Evolutionary conservation across 2,888 invertebrate species (phyloP), one percentile per base, ranked within the genome.

Genomic region (Caenorhabditis sulstoni): DNA sequence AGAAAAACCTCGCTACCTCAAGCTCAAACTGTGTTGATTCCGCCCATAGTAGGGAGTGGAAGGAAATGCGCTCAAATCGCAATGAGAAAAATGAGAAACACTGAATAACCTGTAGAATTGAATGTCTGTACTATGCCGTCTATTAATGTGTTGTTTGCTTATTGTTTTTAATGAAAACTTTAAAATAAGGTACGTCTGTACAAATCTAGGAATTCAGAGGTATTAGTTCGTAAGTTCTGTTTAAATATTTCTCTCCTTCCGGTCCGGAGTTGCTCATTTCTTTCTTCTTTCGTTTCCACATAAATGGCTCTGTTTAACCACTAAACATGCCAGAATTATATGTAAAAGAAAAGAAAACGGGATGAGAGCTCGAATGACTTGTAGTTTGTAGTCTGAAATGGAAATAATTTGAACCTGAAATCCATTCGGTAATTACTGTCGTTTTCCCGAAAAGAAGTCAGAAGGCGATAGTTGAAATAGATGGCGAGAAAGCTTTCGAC

Each of bases 371-470:
- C 52, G 52, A 29, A 52, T 52, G 11, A 52, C 29, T 11, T 52
- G 29, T 18, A 52, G 23, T 14, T 52, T 52, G 52, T 29, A 23
- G 29, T n/a, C 52, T 52, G n/a, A 47, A 47, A 41, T 11, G 29
- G 11, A 11, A 41, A 11, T 41, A 3, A 41, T 41, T 41, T 41
- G 41, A 41, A 41, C 11, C 2, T 8, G 11, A 3, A 41, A 11
- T 4, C 14, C 7, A 29, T n/a, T n/a, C n/a, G n/a, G n/a, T n/a
- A 11, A 14, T 52, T 52, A 29, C 52, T 23, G 16, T 52, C 52
- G 5, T 22, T 22, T 1, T 52, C 29, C 1, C n/a, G 29, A 8
- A 52, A 52, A 8, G 22, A 9, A 8, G n/a, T 29, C 3, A 52
- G 52, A 11, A 52, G 12, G 1, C 23, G 14, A n/a, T 29, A 29